Conservation (phyloP, 1,140 invertebrate genomes). For the Batillaria attramentaria region DNA sequence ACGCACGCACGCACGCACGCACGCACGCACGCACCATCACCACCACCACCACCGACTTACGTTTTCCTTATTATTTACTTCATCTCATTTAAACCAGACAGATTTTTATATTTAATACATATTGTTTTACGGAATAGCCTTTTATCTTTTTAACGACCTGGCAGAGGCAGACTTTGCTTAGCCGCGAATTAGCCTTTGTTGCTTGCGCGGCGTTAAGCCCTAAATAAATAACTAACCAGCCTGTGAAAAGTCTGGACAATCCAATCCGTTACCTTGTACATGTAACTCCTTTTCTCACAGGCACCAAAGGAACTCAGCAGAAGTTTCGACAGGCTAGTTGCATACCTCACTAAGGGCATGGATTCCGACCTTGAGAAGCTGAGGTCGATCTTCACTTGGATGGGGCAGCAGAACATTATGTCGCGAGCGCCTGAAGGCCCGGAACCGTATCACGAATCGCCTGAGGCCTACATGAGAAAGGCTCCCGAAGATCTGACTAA, state of each 20-base stretch:
- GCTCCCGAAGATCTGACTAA: neutral
- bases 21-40: neutral
- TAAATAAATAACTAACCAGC: too few relatives aligned
- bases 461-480: neutral
- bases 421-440: neutral
- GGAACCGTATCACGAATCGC: neutral
- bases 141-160: neutral
- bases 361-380: conserved; percentile 4
- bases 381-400: neutral
- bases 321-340: neutral
- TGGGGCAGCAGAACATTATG: neutral
- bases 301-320: neutral
- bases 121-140: neutral
- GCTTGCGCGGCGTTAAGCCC: too few relatives aligned
- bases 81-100: neutral
- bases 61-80: neutral
- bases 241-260: too few relatives aligned
- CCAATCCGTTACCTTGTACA: too few relatives aligned
- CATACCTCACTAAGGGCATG: neutral
- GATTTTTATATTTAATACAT: neutral
- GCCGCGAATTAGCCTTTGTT: too few relatives aligned
- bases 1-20: conserved; percentile 1
- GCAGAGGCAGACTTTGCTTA: neutral
- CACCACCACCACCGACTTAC: neutral
- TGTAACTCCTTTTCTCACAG: too few relatives aligned